Conservation (phyloP, 2,113 vertebrate genomes). For the Megaceryle torquata region DNA sequence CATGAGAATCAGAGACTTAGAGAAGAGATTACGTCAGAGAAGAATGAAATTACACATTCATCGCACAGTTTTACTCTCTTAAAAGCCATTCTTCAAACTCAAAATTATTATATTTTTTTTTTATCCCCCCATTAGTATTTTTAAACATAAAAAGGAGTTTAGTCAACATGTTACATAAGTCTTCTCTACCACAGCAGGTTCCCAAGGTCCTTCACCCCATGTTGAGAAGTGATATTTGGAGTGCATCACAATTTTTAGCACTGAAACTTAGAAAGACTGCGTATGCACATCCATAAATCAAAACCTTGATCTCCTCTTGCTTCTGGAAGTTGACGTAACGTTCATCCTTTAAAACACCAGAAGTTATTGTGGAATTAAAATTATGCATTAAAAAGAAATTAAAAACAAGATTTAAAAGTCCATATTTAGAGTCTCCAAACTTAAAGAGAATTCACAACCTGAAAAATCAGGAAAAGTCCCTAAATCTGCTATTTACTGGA, state of each 20-base stretch:
- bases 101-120: neutral
- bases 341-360: neutral
- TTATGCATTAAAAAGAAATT: neutral
- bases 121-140: neutral
- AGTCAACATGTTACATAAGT: constrained; percentile 8
- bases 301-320: neutral
- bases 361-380: neutral
- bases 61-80: neutral
- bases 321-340: neutral
- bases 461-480: neutral
- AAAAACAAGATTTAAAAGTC: too few relatives aligned
- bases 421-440: neutral
- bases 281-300: neutral
- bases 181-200: neutral
- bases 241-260: neutral
- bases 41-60: neutral
- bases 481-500: neutral
- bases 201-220: neutral
- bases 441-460: rapidly evolving
- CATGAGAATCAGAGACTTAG: neutral
- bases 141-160: constrained; percentile 4
- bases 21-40: neutral
- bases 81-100: neutral
- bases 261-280: neutral
- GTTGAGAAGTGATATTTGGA: neutral